These are phyloP conservation scores for Caenorhabditis doughertyi DNA, from an alignment of 2,888 invertebrate genomes.

Conservation along the genomic window DNA sequence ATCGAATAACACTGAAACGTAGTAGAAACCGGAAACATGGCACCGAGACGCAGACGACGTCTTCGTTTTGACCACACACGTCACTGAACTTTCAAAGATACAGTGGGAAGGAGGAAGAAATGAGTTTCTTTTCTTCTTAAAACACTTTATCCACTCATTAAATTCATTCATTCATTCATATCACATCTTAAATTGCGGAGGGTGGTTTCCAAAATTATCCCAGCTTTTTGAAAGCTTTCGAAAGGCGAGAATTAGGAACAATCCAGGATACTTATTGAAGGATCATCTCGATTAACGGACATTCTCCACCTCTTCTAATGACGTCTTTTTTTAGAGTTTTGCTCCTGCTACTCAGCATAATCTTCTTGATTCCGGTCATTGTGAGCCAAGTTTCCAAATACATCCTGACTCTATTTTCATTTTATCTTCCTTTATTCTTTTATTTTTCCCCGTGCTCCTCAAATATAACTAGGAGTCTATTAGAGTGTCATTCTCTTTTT, in stretches of 20 bases:
- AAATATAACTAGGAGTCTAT: no score
- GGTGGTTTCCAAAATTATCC: conserved; percentile 40
- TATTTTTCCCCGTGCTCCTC: conserved; percentile 17
- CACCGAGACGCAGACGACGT: conserved; percentile 42
- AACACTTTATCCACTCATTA: neutral
- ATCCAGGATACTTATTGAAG: conserved; percentile 15
- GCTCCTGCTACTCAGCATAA: conserved; percentile 40
- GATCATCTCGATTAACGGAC: conserved; percentile 50
- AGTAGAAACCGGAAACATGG: conserved; percentile 61
- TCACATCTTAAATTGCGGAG: conserved; percentile 37
- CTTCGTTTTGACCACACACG: conserved; percentile 57
- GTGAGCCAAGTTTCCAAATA: conserved; percentile 1
- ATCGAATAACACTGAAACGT: conserved; percentile 63
- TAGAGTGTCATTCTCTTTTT: neutral
- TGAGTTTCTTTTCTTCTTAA: conserved; percentile 6
- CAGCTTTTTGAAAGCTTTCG: conserved; percentile 17
- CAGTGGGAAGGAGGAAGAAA: conserved; percentile 6
- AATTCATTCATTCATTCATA: neutral
- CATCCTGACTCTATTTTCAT: neutral
- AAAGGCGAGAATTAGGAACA: conserved; percentile 25
- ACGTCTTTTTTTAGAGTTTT: conserved; percentile 33
- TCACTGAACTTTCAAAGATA: conserved; percentile 63
- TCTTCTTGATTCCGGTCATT: conserved; percentile 58
- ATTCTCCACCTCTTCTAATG: conserved; percentile 41
- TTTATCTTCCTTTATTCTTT: conserved; percentile 9